Percentiles rank a stretch among this genome's conserved stretches.
Conservation (phyloP, 1,140 invertebrate species). For the Caerostris darwini region DNA sequence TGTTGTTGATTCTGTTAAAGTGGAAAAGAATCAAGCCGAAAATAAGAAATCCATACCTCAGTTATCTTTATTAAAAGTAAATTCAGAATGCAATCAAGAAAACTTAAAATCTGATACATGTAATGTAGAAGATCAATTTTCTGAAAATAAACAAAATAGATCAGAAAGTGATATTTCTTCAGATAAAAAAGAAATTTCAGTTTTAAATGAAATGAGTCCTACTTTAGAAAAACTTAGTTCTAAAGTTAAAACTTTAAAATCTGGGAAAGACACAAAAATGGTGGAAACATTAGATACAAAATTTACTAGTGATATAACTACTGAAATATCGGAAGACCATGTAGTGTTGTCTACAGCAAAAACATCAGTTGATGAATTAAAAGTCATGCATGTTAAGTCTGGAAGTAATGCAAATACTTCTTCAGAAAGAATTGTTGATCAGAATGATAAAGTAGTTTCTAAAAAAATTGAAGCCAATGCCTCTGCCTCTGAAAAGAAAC, state of each 20-base stretch:
- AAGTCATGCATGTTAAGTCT: too few species aligned
- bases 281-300: too few species aligned
- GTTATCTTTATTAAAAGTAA: not conserved
- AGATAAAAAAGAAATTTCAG: not conserved
- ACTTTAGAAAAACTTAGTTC: not conserved
- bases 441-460: not conserved
- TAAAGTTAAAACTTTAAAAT: too few species aligned
- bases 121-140: not conserved
- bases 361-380: too few species aligned
- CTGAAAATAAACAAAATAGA: not conserved
- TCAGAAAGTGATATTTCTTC: not conserved
- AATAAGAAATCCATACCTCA: conserved; percentile 4
- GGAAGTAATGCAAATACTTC: too few species aligned
- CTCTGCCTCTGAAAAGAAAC: too few species aligned
- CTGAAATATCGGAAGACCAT: too few species aligned
- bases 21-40: too few species aligned
- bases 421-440: not conserved
- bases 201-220: not conserved
- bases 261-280: too few species aligned
- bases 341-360: too few species aligned
- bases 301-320: too few species aligned
- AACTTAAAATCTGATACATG: not conserved
- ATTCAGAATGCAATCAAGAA: not conserved
- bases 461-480: not conserved
- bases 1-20: too few species aligned